Percentiles rank a stretch among this genome's conserved stretches.
phyloP scores from a whole-genome alignment of 2,888 invertebrate genomes.

The Callyntrura guangdongensis region DNA sequence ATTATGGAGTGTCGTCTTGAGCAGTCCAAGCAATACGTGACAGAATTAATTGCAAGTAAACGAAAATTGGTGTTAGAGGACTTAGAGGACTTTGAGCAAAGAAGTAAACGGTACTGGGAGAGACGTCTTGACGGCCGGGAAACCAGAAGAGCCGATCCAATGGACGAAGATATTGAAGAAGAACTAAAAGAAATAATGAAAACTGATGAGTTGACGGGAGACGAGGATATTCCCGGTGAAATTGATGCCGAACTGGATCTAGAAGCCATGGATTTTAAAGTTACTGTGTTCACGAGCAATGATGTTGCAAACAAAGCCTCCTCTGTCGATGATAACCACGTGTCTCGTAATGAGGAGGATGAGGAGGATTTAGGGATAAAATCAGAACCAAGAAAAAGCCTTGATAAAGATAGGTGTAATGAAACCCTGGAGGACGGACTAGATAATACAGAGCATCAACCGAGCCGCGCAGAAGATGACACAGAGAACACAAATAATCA shows the following conservation, averaged over 20 bases:
- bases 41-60: conserved; percentile 90
- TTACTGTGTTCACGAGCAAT: conserved; percentile 77
- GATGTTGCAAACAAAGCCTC: conserved; percentile 32
- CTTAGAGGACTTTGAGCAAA: conserved; percentile 82
- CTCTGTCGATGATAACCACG: conserved; percentile 1
- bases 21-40: conserved; percentile 89
- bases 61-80: conserved; percentile 85
- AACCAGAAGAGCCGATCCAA: conserved; percentile 78
- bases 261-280: conserved; percentile 81
- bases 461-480: conserved; percentile 51
- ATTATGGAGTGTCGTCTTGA: conserved; percentile 90
- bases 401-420: background rate
- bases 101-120: conserved; percentile 84
- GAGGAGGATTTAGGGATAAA: conserved; percentile 8
- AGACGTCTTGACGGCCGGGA: conserved; percentile 80
- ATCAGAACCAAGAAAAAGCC: background rate
- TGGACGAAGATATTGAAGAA: conserved; percentile 88
- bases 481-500: conserved; percentile 25
- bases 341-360: too few species aligned
- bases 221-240: conserved; percentile 7
- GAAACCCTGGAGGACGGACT: conserved; percentile 39
- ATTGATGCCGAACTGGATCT: conserved; percentile 66
- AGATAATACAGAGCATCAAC: conserved; percentile 40
- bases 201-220: conserved; percentile 65
- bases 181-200: conserved; percentile 89